Percentiles rank a stretch among this genome's conserved stretches.
These are phyloP conservation scores for Polietes domitor DNA, from an alignment of 2,888 invertebrate species.

Conservation along the genomic window DNA sequence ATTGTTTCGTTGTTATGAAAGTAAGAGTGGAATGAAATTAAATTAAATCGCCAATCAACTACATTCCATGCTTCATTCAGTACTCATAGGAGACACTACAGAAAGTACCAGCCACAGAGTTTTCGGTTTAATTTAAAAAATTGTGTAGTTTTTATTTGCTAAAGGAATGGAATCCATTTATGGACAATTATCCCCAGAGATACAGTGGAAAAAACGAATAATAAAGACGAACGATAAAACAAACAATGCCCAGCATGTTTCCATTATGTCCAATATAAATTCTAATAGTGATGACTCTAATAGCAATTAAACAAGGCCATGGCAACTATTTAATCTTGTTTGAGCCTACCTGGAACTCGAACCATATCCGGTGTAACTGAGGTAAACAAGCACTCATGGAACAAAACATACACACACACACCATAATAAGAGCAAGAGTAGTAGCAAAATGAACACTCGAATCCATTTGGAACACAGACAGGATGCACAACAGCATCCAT, in stretches of 20 bases:
- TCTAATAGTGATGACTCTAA: slow-evolving; percentile 55
- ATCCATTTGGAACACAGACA: background rate
- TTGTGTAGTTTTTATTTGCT: background rate
- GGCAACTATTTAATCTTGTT: slow-evolving; percentile 58
- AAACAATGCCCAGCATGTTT: slow-evolving; percentile 7
- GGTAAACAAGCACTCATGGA: slow-evolving; percentile 31
- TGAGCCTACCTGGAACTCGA: slow-evolving; percentile 41
- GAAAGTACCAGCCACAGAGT: too few species aligned
- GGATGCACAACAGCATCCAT: background rate
- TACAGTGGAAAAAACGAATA: background rate
- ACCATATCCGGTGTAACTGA: slow-evolving; percentile 29
- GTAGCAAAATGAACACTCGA: background rate
- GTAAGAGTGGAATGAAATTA: too few species aligned
- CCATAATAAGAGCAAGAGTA: background rate
- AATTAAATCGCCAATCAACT: too few species aligned
- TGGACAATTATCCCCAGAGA: background rate
- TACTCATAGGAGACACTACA: too few species aligned
- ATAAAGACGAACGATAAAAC: background rate
- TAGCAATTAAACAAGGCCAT: slow-evolving; percentile 58
- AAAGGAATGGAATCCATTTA: background rate
- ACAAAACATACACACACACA: slow-evolving; percentile 14
- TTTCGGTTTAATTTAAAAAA: too few species aligned
- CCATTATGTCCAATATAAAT: slow-evolving; percentile 45
- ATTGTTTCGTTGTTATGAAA: too few species aligned
- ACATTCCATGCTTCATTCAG: too few species aligned